Conservation (phyloP, 2,888 invertebrate species). For the Carterocephalus palaemon region DNA sequence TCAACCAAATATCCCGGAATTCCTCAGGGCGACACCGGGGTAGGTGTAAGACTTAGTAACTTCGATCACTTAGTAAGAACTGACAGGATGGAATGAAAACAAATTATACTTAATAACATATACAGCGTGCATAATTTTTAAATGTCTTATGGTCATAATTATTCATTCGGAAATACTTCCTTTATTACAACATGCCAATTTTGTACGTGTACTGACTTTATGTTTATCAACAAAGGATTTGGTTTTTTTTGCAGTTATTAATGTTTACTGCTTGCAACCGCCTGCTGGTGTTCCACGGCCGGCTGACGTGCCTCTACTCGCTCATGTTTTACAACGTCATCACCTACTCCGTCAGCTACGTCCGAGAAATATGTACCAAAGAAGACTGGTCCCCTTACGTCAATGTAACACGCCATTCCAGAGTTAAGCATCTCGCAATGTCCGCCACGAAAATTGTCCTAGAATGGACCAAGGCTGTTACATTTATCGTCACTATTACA, state of each 20-base stretch:
- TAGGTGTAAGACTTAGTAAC: too few species aligned
- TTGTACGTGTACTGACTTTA: too few species aligned
- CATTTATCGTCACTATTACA: slow-evolving; percentile 87
- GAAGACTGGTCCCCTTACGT: slow-evolving; percentile 89
- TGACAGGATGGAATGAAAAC: too few species aligned
- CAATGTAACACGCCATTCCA: slow-evolving; percentile 84
- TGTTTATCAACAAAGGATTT: slow-evolving; percentile 1
- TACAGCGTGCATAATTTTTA: too few species aligned
- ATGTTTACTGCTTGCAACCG: slow-evolving; percentile 86
- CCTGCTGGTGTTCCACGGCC: slow-evolving; percentile 78
- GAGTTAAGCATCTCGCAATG: slow-evolving; percentile 88
- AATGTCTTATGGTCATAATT: too few species aligned
- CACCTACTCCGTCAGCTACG: slow-evolving; percentile 87
- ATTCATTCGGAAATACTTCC: too few species aligned
- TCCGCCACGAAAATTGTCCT: slow-evolving; percentile 88
- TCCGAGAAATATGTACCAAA: slow-evolving; percentile 84
- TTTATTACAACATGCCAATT: too few species aligned
- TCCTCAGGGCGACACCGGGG: too few species aligned
- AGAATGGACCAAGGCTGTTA: slow-evolving; percentile 90
- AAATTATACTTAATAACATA: too few species aligned
- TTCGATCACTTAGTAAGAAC: too few species aligned
- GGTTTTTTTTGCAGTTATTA: slow-evolving; percentile 75
- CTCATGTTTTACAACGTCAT: slow-evolving; percentile 90
- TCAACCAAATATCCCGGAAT: too few species aligned
- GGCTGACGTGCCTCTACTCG: slow-evolving; percentile 85